phyloP scores from a whole-genome alignment of 2,113 vertebrate species.

The Corynorhinus townsendii region DNA sequence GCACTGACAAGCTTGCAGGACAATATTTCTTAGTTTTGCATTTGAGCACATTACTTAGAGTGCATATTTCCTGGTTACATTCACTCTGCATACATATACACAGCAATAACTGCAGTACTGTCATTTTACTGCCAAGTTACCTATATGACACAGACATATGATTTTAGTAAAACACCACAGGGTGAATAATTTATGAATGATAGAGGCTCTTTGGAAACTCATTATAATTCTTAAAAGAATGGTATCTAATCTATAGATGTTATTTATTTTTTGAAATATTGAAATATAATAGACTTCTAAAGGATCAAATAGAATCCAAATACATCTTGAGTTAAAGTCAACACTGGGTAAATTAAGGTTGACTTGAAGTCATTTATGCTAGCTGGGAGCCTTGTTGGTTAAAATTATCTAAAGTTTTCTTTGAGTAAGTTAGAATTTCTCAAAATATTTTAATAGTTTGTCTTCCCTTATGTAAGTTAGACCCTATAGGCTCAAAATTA shows the following conservation, averaged over 20 bases:
- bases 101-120: not conserved
- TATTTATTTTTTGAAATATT: not conserved
- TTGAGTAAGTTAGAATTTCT: not conserved
- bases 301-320: not conserved
- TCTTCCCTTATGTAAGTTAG: not conserved
- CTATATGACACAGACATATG: not conserved
- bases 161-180: not conserved
- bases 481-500: not conserved
- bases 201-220: not conserved
- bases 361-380: not conserved
- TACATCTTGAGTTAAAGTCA: not conserved
- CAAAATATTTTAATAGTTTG: not conserved
- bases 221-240: constrained; percentile 29
- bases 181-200: constrained; percentile 39
- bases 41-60: not conserved
- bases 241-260: not conserved
- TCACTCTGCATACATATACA: not conserved
- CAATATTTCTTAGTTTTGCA: constrained; percentile 40
- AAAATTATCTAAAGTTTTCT: not conserved
- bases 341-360: not conserved
- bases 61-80: constrained; percentile 43
- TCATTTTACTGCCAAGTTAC: constrained; percentile 24
- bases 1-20: not conserved
- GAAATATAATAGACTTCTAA: not conserved
- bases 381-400: not conserved